These are phyloP conservation scores for Xestia sexstrigata DNA, from an alignment of 2,888 invertebrate species.

Conservation along the genomic window DNA sequence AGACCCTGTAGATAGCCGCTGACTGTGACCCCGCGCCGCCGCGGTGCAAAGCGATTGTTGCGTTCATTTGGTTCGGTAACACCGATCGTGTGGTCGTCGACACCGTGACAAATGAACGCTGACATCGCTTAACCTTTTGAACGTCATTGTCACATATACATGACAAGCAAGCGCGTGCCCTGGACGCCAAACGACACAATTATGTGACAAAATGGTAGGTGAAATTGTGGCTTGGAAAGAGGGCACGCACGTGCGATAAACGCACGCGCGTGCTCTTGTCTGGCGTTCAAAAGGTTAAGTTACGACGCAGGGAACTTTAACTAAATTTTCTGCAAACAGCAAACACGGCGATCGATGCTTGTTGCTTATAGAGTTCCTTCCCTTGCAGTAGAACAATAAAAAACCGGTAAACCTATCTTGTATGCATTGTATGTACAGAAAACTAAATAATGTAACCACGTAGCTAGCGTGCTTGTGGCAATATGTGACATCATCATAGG, in stretches of 20 bases:
- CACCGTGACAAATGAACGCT: background rate
- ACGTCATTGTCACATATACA: too few relatives aligned
- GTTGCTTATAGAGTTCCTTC: background rate
- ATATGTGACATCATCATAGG: background rate
- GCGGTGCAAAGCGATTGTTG: background rate
- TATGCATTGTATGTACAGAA: background rate
- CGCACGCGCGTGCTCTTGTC: too few relatives aligned
- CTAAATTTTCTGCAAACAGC: background rate
- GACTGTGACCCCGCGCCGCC: background rate
- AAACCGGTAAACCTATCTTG: background rate
- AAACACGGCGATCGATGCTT: background rate
- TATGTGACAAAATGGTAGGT: too few relatives aligned
- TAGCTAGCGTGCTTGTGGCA: background rate
- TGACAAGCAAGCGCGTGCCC: too few relatives aligned
- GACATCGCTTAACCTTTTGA: background rate
- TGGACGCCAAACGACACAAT: too few relatives aligned
- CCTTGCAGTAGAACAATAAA: background rate
- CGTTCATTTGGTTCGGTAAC: background rate
- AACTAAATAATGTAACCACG: constrained; percentile 1
- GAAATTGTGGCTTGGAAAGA: too few relatives aligned
- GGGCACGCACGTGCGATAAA: too few relatives aligned
- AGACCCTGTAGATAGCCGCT: background rate
- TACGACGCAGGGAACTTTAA: background rate
- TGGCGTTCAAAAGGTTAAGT: background rate
- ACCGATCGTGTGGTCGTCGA: background rate